Evolutionary conservation across 1,140 invertebrate species (phyloP), one percentile per base, ranked within the genome.

Genomic region (Kradibia gibbosae): DNA sequence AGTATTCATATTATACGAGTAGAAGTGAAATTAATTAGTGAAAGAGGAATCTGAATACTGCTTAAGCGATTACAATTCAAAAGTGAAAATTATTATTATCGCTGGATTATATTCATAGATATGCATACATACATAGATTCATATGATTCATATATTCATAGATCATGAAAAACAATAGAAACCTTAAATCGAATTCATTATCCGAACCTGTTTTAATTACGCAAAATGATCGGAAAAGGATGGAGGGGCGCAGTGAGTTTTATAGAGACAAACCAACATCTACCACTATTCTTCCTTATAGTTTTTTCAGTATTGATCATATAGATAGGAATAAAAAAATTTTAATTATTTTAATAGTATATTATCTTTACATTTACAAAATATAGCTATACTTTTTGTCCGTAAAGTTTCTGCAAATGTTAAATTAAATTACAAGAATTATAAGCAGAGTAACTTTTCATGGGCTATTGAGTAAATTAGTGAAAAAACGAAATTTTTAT

Each of bases 171-270:
- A 34, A 78, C 20, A 78, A 78, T 78, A 70, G 77, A 42, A 28
- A 42, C 60, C 36, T 2, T 60, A 31, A 78, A 78, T 71, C 48
- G 62, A 78, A 50, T 71, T 78, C 31, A 78, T 78, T 78, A 55
- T 70, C 31, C 65, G 25, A 36, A 20, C 22, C 34, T 31, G 48
- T 57, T 48, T 78, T 65, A 71, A 78, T 78, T 78, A 78, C 77
- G 65, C 62, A 71, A 78, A 78, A 70, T 48, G 48, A 3, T 45
- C 15, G 34, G 28, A 15, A 34, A 36, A 34, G 25, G 57, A 62
- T 20, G 20, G 60, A 62, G 17, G 3, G 31, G 13, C 2, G 20
- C 3, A 62, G 31, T 34, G 60, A 34, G 60, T 5, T 7, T 1
- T n/a, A 25, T 3, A 17, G 5, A 3, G 10, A 57, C 1, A n/a